These are phyloP conservation scores for Leptosomus discolor DNA, from an alignment of 2,113 vertebrate genomes.

Conservation along the genomic window DNA sequence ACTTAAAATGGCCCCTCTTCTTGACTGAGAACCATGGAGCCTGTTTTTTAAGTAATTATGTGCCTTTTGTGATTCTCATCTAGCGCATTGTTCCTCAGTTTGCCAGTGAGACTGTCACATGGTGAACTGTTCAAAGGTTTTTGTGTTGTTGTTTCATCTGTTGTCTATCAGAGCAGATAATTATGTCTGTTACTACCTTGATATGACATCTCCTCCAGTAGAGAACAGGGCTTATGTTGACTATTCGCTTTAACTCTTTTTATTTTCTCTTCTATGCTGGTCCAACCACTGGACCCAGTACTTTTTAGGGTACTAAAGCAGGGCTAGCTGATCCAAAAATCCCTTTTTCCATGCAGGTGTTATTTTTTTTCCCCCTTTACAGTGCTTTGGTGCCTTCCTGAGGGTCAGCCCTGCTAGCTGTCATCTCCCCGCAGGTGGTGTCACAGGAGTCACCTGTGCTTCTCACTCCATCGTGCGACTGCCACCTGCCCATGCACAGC, in stretches of 20 bases:
- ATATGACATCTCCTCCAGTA: neutral
- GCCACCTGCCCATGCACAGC: neutral
- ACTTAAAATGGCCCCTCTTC: neutral
- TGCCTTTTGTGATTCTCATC: neutral
- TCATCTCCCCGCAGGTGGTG: accelerated
- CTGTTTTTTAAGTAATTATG: neutral
- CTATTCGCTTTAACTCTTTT: neutral
- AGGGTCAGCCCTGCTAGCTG: neutral
- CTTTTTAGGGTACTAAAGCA: neutral
- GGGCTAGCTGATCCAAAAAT: neutral
- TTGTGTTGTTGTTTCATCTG: neutral
- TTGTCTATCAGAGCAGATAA: neutral
- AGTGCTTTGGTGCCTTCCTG: neutral
- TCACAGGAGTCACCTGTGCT: neutral
- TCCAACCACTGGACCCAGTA: neutral
- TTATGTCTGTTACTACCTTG: neutral
- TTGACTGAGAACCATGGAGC: neutral
- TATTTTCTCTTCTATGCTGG: neutral
- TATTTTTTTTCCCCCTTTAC: neutral
- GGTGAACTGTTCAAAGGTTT: neutral
- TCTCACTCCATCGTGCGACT: neutral
- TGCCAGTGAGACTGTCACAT: neutral
- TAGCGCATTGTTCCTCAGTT: neutral
- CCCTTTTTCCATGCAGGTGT: neutral
- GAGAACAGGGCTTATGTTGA: neutral